These are phyloP conservation scores for Monomorium pharaonis DNA, from an alignment of 1,140 invertebrate genomes.

Conservation along the genomic window DNA sequence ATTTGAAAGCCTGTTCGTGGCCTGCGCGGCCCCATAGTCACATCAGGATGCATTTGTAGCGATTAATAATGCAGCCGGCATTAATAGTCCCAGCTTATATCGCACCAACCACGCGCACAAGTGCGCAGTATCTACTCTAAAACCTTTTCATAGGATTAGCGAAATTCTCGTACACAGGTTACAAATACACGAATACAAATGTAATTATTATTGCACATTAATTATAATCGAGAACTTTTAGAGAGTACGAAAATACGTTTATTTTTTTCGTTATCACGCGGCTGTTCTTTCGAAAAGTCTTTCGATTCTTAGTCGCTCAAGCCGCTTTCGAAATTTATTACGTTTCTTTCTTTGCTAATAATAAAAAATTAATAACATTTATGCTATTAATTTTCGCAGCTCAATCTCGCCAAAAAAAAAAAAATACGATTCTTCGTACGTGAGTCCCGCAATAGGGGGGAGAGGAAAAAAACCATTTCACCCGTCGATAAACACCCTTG, in stretches of 20 bases:
- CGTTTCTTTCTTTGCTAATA: background rate
- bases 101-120: background rate
- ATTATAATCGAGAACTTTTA: background rate
- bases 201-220: background rate
- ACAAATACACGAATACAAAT: background rate
- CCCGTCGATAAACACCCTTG: background rate
- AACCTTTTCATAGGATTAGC: slow-evolving; percentile 30
- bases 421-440: background rate
- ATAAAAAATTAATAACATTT: background rate
- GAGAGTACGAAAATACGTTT: background rate
- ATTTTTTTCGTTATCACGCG: background rate
- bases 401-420: background rate
- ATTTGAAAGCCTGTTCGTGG: slow-evolving; percentile 40
- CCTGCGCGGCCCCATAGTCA: slow-evolving; percentile 12
- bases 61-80: slow-evolving; percentile 54
- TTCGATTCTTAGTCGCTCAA: background rate
- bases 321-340: background rate
- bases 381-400: background rate
- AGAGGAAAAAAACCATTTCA: slow-evolving; percentile 7
- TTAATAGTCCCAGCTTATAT: slow-evolving; percentile 55
- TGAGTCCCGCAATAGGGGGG: background rate
- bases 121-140: slow-evolving; percentile 16
- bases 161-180: slow-evolving; percentile 7
- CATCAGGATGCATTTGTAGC: slow-evolving; percentile 54
- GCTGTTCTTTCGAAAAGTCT: background rate